Evolutionary conservation across 1,140 invertebrate genomes (phyloP).

Genomic region (Diachasmimorpha longicaudata): DNA sequence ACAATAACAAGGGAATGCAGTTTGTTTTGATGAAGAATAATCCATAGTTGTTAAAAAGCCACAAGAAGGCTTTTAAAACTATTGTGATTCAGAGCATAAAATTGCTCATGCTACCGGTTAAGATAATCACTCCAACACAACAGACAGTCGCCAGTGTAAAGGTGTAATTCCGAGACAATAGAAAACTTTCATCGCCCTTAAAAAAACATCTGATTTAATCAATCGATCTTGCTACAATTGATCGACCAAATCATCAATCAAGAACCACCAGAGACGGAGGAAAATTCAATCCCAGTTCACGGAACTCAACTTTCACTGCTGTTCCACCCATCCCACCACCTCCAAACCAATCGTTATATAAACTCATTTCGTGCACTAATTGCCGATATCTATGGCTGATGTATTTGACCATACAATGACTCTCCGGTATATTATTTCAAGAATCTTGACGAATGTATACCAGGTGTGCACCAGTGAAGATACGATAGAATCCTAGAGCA

Average conservation of each 20-base stretch:
- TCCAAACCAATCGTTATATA: neutral
- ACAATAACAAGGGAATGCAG: neutral
- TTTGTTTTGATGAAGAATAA: neutral
- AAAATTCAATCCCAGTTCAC: neutral
- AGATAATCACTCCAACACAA: constrained; percentile 38
- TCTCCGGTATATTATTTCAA: neutral
- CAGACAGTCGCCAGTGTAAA: neutral
- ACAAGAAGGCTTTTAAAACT: neutral
- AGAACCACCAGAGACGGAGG: neutral
- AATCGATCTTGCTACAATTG: neutral
- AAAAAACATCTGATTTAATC: neutral
- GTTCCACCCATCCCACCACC: neutral
- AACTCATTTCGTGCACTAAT: constrained; percentile 10
- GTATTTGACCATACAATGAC: neutral
- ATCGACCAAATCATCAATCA: neutral
- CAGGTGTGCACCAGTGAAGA: neutral
- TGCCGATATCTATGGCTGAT: neutral
- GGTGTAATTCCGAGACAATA: neutral
- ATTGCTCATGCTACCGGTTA: constrained; percentile 41
- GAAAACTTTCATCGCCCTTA: neutral
- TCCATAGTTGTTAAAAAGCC: neutral
- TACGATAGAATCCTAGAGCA: neutral
- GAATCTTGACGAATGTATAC: neutral
- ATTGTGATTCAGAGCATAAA: constrained; percentile 59
- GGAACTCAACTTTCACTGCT: neutral